Conservation (phyloP, 2,888 invertebrate genomes). For the Deilephila porcellus region DNA sequence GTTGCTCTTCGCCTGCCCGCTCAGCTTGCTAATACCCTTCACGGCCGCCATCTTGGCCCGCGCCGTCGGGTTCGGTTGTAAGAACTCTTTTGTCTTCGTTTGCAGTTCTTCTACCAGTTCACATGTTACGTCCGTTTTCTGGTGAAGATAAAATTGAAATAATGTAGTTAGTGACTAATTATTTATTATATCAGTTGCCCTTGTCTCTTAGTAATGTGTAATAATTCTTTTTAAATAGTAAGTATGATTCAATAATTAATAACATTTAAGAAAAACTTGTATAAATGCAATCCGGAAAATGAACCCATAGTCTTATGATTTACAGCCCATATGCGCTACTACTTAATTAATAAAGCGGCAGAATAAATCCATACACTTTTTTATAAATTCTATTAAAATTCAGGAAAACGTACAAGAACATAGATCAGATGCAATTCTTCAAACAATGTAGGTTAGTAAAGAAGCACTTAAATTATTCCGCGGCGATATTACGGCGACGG, state of each 20-base stretch:
- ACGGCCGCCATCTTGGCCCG: slow-evolving; percentile 97
- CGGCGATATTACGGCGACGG: not conserved
- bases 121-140: slow-evolving; percentile 99
- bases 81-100: slow-evolving; percentile 98
- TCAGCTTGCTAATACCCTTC: slow-evolving; percentile 97
- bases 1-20: slow-evolving; percentile 98
- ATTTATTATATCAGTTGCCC: not conserved
- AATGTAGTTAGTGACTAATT: not conserved
- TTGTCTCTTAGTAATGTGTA: too few species aligned
- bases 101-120: slow-evolving; percentile 98
- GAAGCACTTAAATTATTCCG: not conserved
- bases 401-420: not conserved
- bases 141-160: slow-evolving; percentile 44
- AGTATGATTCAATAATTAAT: too few species aligned
- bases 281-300: too few species aligned
- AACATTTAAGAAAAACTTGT: too few species aligned
- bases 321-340: too few species aligned
- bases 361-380: too few species aligned
- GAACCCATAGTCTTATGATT: too few species aligned
- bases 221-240: too few species aligned
- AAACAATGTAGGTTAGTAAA: slow-evolving; percentile 2
- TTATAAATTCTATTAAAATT: not conserved
- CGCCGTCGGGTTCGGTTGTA: slow-evolving; percentile 99
- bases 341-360: too few species aligned
- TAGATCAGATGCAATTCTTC: not conserved